These are phyloP conservation scores for Oreochromis mossambicus DNA, from an alignment of 2,797 vertebrate species.

Conservation along the genomic window DNA sequence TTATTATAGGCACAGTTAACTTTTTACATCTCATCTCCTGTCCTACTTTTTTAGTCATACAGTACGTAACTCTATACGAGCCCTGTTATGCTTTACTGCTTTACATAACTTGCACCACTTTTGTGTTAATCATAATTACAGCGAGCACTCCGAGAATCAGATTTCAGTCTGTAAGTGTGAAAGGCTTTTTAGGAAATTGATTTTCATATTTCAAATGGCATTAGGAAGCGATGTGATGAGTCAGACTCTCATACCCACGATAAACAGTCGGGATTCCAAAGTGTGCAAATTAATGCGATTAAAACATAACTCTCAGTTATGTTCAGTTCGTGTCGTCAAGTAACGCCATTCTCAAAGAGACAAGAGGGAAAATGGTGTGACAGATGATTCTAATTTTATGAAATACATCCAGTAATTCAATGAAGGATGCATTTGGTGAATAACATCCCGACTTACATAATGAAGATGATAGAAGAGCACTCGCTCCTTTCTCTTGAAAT, in stretches of 20 bases:
- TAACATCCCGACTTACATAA: conserved; percentile 39
- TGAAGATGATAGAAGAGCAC: conserved; percentile 46
- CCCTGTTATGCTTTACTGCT: neutral
- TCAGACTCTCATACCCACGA: neutral
- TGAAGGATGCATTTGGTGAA: conserved; percentile 35
- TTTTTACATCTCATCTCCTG: neutral
- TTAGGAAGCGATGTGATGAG: neutral
- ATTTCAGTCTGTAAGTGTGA: neutral
- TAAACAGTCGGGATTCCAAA: conserved; percentile 2
- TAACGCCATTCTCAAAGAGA: neutral
- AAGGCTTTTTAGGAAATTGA: neutral
- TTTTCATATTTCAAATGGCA: neutral
- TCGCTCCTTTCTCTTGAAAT: conserved; percentile 33
- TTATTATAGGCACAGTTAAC: neutral
- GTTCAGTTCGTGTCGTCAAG: neutral
- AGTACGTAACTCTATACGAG: neutral
- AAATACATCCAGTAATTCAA: conserved; percentile 32
- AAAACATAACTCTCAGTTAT: neutral
- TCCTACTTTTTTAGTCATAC: neutral
- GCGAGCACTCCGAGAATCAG: neutral
- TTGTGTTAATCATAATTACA: neutral
- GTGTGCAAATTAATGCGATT: conserved; percentile 2
- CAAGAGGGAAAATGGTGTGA: neutral
- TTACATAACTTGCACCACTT: neutral
- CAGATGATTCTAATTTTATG: conserved; percentile 13